Base-by-base conservation (phyloP, 2,113 vertebrate genomes). In the Paracanthobrama guichenoti region DNA sequence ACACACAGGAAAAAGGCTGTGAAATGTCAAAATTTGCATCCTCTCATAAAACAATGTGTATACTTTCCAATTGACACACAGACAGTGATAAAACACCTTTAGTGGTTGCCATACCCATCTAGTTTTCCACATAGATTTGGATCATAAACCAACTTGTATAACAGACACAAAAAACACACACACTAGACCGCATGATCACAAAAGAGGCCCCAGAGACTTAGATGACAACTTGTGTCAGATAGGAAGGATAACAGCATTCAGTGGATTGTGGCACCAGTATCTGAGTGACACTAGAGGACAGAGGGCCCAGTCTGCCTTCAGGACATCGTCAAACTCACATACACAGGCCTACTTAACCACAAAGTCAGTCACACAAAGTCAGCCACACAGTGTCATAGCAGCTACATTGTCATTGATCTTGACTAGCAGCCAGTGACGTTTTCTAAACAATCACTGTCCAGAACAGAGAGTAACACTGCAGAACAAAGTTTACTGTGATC, bases 231-330 rank as follows among this genome's bases (percentile, higher is more conserved):
- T 64, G 86, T 85, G 86, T 87, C 53, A 62, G 85, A 87, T 88
- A 77, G 42, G 73, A 73, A 59, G 57, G 48, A 87, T 71, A 83
- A 73, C 80, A 24, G 53, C 66, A 28, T 86, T 87, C 81, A 2
- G 87, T 55, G 85, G 87, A 88, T 85, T 81, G 89, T 79, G 90
- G 91, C 89, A 91, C 94, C 93, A 92, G 92, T 85, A 89, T 80
- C 90, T 42, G 90, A 31, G 48, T 91, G 92, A 92, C 81, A 93
- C 93, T 48, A 86, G 88, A 73, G 90, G 62, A 94, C 93, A 94
- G 88, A 91, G 87, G 86, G 72, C 71, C 86, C 90, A 92, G 83
- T 85, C 80, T 81, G 62, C 76, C 66, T 79, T 60, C 73, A 85
- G 82, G 76, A 88, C 83, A 78, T 81, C 46, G 48, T 42, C 81